Conservation (phyloP, 2,113 vertebrate genomes). For the Siphamia tubifer region DNA sequence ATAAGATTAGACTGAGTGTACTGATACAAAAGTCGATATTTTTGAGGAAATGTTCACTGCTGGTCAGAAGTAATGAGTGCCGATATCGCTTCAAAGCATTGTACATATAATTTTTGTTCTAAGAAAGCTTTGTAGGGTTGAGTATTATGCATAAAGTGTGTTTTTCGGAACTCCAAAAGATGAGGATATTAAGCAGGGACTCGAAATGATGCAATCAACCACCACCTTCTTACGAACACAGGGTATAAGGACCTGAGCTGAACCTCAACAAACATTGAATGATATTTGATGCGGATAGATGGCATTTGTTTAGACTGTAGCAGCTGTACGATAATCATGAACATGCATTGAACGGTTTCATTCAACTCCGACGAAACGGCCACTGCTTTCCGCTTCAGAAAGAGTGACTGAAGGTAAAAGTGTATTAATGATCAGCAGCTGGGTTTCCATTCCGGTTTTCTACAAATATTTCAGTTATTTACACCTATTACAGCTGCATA, state of each 20-base stretch:
- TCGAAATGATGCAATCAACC: too few relatives aligned
- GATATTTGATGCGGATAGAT: neutral
- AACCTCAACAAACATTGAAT: slow-evolving; percentile 6
- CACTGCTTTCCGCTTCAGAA: too few relatives aligned
- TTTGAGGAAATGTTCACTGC: slow-evolving; percentile 36
- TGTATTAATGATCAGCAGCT: too few relatives aligned
- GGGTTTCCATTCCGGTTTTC: too few relatives aligned
- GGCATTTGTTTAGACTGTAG: neutral
- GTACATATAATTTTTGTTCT: neutral
- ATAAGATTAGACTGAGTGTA: neutral
- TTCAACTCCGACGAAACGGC: too few relatives aligned
- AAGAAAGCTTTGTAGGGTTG: too few relatives aligned
- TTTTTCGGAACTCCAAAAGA: too few relatives aligned
- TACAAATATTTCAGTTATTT: too few relatives aligned
- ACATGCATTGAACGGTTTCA: neutral
- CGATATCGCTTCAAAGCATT: neutral
- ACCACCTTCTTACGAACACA: slow-evolving; percentile 21
- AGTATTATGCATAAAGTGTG: too few relatives aligned
- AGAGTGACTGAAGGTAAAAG: too few relatives aligned
- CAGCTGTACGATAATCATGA: slow-evolving; percentile 43
- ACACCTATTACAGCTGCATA: too few relatives aligned
- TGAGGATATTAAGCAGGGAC: too few relatives aligned
- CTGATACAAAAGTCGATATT: neutral
- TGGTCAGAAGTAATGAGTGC: slow-evolving; percentile 46
- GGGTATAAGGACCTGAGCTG: slow-evolving; percentile 16